Evolutionary conservation across 2,113 vertebrate species (phyloP).

Genomic region (Oryzias woworae): DNA sequence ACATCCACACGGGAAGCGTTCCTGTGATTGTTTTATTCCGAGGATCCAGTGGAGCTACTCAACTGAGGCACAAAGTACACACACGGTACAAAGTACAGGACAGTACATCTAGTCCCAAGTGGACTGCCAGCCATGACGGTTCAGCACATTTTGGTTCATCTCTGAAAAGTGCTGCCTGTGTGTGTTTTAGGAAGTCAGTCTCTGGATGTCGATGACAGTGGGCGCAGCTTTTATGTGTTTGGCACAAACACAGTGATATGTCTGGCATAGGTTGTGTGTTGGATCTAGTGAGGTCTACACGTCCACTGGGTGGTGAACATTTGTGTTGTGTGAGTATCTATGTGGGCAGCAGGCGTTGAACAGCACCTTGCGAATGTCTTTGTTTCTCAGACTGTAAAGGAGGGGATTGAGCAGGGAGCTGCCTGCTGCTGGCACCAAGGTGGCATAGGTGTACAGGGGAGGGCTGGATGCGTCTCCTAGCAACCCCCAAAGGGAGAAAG

Average conservation of each 20-base stretch:
- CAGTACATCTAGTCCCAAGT: constrained; percentile 47
- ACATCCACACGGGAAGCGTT: constrained; percentile 20
- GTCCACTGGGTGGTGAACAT: constrained; percentile 86
- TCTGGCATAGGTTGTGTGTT: constrained; percentile 54
- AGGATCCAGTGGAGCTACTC: constrained; percentile 55
- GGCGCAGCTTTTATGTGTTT: constrained; percentile 49
- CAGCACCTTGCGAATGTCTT: constrained; percentile 90
- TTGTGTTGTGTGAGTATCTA: constrained; percentile 69
- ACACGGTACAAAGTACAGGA: constrained; percentile 15
- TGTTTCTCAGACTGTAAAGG: constrained; percentile 93
- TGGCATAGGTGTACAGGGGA: constrained; percentile 85
- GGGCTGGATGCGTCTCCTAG: constrained; percentile 84
- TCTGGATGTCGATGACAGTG: constrained; percentile 34
- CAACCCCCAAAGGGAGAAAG: constrained; percentile 89
- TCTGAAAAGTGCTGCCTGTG: constrained; percentile 35
- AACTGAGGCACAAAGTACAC: constrained; percentile 63
- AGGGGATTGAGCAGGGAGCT: constrained; percentile 92
- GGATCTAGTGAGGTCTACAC: constrained; percentile 75
- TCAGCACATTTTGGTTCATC: constrained; percentile 64
- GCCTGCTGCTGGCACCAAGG: constrained; percentile 89
- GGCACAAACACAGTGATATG: constrained; percentile 61
- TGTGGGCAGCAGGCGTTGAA: constrained; percentile 84
- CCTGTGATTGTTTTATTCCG: constrained; percentile 51
- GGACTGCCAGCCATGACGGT: constrained; percentile 45
- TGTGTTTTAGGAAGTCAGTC: constrained; percentile 22